phyloP scores from a whole-genome alignment of 53 echinoderm and acorn worm species.

The Hippasteria phrygiana region DNA sequence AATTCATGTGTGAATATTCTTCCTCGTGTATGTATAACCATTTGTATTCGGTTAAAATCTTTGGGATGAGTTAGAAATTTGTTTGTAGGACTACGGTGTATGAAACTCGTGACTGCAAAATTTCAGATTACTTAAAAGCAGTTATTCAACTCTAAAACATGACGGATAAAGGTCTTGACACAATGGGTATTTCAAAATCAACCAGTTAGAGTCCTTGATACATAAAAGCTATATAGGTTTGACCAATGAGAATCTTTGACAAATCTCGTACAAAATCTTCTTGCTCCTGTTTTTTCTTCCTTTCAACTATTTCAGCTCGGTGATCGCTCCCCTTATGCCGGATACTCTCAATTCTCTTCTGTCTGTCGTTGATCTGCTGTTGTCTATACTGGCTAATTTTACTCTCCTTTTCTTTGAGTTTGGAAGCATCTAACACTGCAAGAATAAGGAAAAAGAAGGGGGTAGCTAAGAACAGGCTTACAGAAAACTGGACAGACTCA shows the following conservation, averaged over 20 bases:
- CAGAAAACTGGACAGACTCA: too few relatives aligned
- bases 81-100: too few relatives aligned
- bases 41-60: too few relatives aligned
- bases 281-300: slow-evolving; percentile 80
- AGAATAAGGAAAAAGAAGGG: slow-evolving; percentile 2
- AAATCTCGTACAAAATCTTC: slow-evolving; percentile 84
- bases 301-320: slow-evolving; percentile 83
- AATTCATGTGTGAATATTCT: too few relatives aligned
- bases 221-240: too few relatives aligned
- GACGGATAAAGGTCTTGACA: not conserved
- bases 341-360: slow-evolving; percentile 76
- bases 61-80: too few relatives aligned
- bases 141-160: too few relatives aligned
- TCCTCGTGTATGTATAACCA: too few relatives aligned
- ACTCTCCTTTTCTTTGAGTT: slow-evolving; percentile 75
- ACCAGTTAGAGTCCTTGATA: too few relatives aligned
- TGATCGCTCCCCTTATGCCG: slow-evolving; percentile 74
- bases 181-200: not conserved
- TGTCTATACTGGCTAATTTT: slow-evolving; percentile 63
- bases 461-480: not conserved
- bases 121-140: too few relatives aligned
- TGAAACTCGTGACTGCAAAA: too few relatives aligned
- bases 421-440: slow-evolving; percentile 95
- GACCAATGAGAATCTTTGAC: too few relatives aligned
- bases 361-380: slow-evolving; percentile 69